phyloP scores from a whole-genome alignment of 2,113 vertebrate genomes.

The Cyanocitta stelleri region DNA sequence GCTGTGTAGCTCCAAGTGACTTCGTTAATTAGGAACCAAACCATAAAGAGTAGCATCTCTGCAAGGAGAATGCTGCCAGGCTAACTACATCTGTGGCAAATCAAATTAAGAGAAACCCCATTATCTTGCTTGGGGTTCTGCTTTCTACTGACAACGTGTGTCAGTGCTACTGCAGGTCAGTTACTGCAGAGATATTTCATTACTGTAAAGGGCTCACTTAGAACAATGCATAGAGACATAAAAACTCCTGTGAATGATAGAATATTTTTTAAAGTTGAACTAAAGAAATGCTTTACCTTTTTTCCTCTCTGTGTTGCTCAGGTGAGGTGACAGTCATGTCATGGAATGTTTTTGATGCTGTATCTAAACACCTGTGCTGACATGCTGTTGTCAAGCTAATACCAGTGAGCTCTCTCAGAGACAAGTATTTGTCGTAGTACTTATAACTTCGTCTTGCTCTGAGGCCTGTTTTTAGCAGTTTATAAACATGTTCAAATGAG shows the following conservation, averaged over 20 bases:
- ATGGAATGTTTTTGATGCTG: not conserved
- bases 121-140: constrained; percentile 56
- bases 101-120: constrained; percentile 70
- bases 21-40: constrained; percentile 66
- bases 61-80: constrained; percentile 36
- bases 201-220: not conserved
- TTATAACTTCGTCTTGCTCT: not conserved
- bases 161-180: constrained; percentile 23
- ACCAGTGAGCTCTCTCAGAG: not conserved
- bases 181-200: constrained; percentile 10
- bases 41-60: constrained; percentile 63
- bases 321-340: not conserved
- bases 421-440: not conserved
- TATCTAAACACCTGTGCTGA: not conserved
- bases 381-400: not conserved
- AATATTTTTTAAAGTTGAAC: constrained; percentile 19
- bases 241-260: not conserved
- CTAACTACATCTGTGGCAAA: constrained; percentile 61
- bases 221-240: not conserved
- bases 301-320: not conserved
- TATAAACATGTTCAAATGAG: not conserved
- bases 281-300: not conserved
- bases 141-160: constrained; percentile 18
- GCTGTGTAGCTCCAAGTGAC: constrained; percentile 52
- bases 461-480: not conserved